Percentiles rank a stretch among this genome's conserved stretches.
Evolutionary conservation across 2,797 vertebrate genomes (phyloP).

Genomic region (Pristis pectinata): DNA sequence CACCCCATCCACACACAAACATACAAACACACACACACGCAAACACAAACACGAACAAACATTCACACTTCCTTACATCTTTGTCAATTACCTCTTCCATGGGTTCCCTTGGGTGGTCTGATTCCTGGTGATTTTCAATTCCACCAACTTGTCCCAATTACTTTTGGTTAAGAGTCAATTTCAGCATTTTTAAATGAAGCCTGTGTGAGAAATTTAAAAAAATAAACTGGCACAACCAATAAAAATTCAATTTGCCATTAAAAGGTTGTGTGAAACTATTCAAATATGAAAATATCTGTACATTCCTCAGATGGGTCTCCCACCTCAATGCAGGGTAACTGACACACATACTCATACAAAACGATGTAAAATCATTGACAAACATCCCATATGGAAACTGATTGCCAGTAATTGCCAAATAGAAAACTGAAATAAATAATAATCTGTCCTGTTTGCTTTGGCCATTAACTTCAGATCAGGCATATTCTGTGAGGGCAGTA

Average conservation of each 20-base stretch:
- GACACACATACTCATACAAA: neutral
- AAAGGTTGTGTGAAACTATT: neutral
- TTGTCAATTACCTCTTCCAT: neutral
- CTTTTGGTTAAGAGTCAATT: neutral
- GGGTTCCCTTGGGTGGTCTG: neutral
- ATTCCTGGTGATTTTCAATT: neutral
- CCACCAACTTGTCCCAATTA: neutral
- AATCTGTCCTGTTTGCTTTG: neutral
- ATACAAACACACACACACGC: too few species aligned
- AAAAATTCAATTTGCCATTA: neutral
- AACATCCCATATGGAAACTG: neutral
- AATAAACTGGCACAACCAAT: neutral
- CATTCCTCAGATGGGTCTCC: neutral
- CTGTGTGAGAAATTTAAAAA: neutral
- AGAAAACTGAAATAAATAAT: neutral
- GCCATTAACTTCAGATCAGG: neutral
- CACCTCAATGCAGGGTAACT: neutral
- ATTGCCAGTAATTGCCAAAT: neutral
- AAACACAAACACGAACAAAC: too few species aligned
- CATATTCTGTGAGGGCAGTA: neutral
- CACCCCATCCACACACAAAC: too few species aligned
- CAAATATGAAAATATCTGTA: neutral
- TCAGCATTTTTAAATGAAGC: neutral
- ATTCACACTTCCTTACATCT: neutral
- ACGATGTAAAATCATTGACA: neutral